These are phyloP conservation scores for Acanthacorydalis orientalis DNA, from an alignment of 2,888 invertebrate genomes.

Conservation along the genomic window DNA sequence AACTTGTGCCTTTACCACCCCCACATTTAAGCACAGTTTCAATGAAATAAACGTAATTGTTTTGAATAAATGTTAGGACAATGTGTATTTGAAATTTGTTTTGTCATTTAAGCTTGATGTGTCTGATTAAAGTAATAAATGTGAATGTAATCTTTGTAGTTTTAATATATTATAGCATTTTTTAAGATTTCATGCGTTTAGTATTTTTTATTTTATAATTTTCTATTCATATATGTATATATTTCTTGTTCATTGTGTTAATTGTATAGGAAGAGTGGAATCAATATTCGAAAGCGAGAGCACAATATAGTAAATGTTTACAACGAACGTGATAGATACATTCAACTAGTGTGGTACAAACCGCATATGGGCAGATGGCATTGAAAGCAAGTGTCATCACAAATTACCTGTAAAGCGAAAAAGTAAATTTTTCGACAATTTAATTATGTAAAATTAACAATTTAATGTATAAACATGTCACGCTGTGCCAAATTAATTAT, in stretches of 20 bases:
- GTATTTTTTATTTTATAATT: neutral
- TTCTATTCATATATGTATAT: neutral
- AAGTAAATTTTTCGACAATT: too few species aligned
- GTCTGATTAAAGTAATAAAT: neutral
- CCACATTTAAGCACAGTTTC: constrained; percentile 6
- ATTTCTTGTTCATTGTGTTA: too few species aligned
- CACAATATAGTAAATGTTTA: too few species aligned
- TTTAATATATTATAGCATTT: too few species aligned
- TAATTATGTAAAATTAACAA: neutral
- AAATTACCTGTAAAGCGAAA: too few species aligned
- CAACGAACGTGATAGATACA: too few species aligned
- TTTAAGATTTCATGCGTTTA: neutral
- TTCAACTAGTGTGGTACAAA: too few species aligned
- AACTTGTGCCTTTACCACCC: constrained; percentile 11
- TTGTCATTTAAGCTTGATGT: constrained; percentile 5
- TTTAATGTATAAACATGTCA: constrained; percentile 16
- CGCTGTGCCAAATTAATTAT: constrained; percentile 28
- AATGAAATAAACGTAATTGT: neutral
- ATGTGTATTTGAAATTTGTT: constrained; percentile 3
- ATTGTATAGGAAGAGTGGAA: too few species aligned
- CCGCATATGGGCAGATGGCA: too few species aligned
- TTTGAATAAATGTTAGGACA: neutral
- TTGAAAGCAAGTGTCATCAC: too few species aligned
- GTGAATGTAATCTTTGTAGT: too few species aligned
- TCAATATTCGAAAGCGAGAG: too few species aligned